Base-by-base conservation (phyloP, 2,113 vertebrate species). In the Siniperca knerii region DNA sequence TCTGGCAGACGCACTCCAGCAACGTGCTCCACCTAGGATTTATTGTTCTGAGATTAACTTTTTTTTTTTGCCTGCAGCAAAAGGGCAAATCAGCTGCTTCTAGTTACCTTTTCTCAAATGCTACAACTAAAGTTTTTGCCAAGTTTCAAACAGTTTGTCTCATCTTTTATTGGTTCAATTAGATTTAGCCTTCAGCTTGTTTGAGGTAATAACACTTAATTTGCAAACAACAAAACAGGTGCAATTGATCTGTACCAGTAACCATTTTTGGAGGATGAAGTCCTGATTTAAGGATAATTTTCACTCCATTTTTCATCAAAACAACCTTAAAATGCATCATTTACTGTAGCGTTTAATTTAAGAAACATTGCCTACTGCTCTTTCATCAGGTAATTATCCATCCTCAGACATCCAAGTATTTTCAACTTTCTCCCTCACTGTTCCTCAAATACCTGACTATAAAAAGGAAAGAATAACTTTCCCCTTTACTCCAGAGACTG, bases 361-460 rank as follows among this genome's bases (percentile, higher is more conserved):
- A 65, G 9, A 66, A 6, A 7, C 6, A 21, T 44, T 57, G 35
- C 23, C n/a, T 20, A 2, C 35, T 21, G 57, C 16, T 52, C 42
- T 54, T 33, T 54, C 15, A 70, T 1, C 25, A 23, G 21, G 9
- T 23, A 15, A 40, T 29, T 0, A 67, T 60, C 21, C 11, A 50
- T 16, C n/a, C 8, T 83, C 37, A 54, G 21, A 61, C 11, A 8
- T 69, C 23, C n/a, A 13, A 35, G 1, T 16, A 9, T 5, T 25
- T 44, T 37, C 6, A 54, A 61, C n/a, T 35, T 65, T 40, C 64
- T 57, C 8, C n/a, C 48, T 54, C 35, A 3, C 20, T 4, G 33
- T 0, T 35, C 33, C 10, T 61, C 21, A 9, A 58, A 55, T 8
- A 2, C 69, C 2, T 0, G 35, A 60, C 42, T n/a, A 0, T 1